A percentile compares a stretch with the other conserved stretches of the same genome.
phyloP scores from a whole-genome alignment of 2,888 invertebrate genomes.

The Tetragonula carbonaria region DNA sequence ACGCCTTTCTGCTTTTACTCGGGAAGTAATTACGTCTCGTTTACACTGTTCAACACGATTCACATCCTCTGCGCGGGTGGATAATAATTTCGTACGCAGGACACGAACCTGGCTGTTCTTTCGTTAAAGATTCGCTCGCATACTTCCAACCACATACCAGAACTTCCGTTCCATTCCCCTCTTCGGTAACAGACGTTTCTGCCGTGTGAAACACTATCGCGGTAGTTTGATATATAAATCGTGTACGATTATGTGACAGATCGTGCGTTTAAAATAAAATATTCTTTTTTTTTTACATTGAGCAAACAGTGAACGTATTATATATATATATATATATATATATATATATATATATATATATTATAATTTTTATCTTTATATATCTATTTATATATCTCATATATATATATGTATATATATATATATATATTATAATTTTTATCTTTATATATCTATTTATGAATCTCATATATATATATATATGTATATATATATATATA shows the following conservation, averaged over 20 bases:
- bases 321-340: no score
- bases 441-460: no score
- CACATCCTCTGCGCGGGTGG: conserved; percentile 40
- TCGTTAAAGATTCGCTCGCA: conserved; percentile 17
- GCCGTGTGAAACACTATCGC: background rate
- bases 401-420: background rate
- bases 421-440: no score
- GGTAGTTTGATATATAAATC: background rate
- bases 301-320: background rate
- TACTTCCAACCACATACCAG: background rate
- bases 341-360: background rate
- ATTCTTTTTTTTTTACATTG: background rate
- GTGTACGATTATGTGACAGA: background rate
- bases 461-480: no score
- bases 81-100: conserved; percentile 13
- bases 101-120: background rate
- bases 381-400: no score
- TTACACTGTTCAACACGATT: conserved; percentile 37
- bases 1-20: conserved; percentile 61
- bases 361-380: background rate
- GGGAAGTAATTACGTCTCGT: conserved; percentile 64
- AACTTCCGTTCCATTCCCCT: conserved; percentile 2
- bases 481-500: no score
- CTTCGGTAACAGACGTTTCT: background rate
- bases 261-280: no score